Evolutionary conservation across 2,797 vertebrate species (phyloP), one percentile per base, ranked within the genome.

Genomic region (Notoglanidium macrostoma): DNA sequence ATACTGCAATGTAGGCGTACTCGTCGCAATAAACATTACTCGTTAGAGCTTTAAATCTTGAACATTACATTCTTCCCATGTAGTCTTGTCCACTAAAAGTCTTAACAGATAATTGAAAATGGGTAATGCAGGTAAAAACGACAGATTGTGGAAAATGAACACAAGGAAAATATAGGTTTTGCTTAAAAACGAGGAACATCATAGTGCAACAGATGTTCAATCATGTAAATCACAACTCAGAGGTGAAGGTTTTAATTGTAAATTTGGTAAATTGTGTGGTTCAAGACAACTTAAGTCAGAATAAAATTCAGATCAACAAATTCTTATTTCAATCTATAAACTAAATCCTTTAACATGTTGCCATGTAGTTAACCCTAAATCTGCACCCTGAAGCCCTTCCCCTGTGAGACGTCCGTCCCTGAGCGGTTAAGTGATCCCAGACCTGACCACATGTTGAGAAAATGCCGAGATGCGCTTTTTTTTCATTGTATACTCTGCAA

Each of bases 401-500:
- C 4, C n/a, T n/a, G 6, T 83, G 51, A 67, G 55, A 78, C 8
- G 2, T 35, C 35, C 2, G 26, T 23, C 12, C 57, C 51, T 19
- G 0, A 21, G 26, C 14, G 8, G 23, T n/a, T 70, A 32, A 73
- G 1, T 32, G 73, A 40, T 61, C 12, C 32, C 83, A 85, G 83
- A 49, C 49, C 54, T 49, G 12, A 76, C 74, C 72, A 84, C 83
- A 73, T 76, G 70, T 70, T 61, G 26, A 74, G 23, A 73, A 74
- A 76, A 85, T 85, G 70, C 55, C 3, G 10, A 68, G 80, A 67
- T 51, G 80, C 61, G 21, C 5, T n/a, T 73, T 70, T 54, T 26
- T n/a, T 35, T 12, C 23, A 12, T 8, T 2, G 40, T 85, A 74
- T 85, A 85, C 55, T 85, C 63, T 68, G 59, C 67, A 82, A 83